Conservation (phyloP, 2,797 vertebrate genomes). For the Esox lucius region DNA sequence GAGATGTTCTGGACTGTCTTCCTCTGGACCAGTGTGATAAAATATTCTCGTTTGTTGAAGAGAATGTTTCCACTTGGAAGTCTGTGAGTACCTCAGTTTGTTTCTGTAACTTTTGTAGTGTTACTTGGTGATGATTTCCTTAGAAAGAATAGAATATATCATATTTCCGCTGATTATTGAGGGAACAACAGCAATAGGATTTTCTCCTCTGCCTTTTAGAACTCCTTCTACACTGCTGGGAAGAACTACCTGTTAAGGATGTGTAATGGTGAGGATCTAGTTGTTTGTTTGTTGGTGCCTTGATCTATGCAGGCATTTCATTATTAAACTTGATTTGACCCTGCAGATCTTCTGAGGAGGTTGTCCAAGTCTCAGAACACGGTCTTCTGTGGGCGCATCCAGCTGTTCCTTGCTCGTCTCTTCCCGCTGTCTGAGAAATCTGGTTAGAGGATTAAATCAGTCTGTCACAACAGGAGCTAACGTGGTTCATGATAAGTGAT, state of each 20-base stretch:
- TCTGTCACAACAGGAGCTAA: background rate
- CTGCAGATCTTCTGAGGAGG: constrained; percentile 90
- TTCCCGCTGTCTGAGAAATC: constrained; percentile 98
- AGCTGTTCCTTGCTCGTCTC: constrained; percentile 94
- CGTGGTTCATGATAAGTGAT: background rate
- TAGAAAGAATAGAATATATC: background rate
- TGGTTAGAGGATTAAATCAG: constrained; percentile 71
- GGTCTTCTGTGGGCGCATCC: constrained; percentile 97
- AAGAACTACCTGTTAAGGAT: constrained; percentile 98
- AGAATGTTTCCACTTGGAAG: constrained; percentile 98
- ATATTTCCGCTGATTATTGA: background rate
- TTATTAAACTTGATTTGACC: background rate
- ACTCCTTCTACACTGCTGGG: constrained; percentile 94
- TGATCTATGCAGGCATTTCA: background rate
- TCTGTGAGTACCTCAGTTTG: constrained; percentile 74
- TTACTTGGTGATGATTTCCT: background rate
- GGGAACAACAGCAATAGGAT: background rate
- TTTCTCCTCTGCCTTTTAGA: constrained; percentile 73
- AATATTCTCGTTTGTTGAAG: constrained; percentile 97
- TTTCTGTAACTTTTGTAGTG: no score
- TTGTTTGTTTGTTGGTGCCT: background rate
- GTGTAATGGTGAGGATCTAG: constrained; percentile 91
- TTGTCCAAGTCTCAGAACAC: constrained; percentile 98
- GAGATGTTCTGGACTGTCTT: constrained; percentile 95
- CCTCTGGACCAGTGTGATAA: constrained; percentile 95